Base-by-base conservation (phyloP, 2,888 invertebrate genomes). In the Drosophila engyochracea region DNA sequence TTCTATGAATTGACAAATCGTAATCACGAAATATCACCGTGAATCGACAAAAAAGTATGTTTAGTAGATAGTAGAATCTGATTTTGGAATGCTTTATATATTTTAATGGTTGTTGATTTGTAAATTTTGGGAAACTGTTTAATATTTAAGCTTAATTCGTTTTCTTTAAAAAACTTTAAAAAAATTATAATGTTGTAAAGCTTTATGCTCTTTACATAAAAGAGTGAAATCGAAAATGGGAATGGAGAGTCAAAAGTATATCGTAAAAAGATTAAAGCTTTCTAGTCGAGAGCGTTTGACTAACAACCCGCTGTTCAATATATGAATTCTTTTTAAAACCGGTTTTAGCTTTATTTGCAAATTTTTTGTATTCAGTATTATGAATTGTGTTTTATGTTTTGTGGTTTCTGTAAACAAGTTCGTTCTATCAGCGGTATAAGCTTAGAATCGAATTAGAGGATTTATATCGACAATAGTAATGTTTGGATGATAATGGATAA, bases 1-100 rank as follows among this genome's bases (percentile, higher is more conserved):
- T 22, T 22, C n/a, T 22, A 22, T 6, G 12, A 6, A 1, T 22
- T 14, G 22, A 0, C 1, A 6, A 14, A 22, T 0, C 14, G 14
- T 7, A 1, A 44, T 14, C 6, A 14, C 1, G 1, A 22, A 22
- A 22, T 6, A 22, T 22, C 44, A 22, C 6, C 3, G 22, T 44
- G 22, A 39, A 9, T 12, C 4, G 12, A 12, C 12, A 4, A 33
- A 33, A 33, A 12, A 12, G 0, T 33, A 1, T 0, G 4, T 12
- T 12, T 37, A 1, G 16, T 6, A 37, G 6, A 37, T 37, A 37
- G 41, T 10, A 14, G 0, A 47, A 14, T 47, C 4, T 14, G 3
- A 14, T 14, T 47, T 22, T 22, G 22, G 14, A 16, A 16, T 2
- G 4, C 2, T 28, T 4, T 14, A 10, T 9, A 4, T 4, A 7